Evolutionary conservation across 2,888 invertebrate species (phyloP).

Genomic region (Plagodis pulveraria): DNA sequence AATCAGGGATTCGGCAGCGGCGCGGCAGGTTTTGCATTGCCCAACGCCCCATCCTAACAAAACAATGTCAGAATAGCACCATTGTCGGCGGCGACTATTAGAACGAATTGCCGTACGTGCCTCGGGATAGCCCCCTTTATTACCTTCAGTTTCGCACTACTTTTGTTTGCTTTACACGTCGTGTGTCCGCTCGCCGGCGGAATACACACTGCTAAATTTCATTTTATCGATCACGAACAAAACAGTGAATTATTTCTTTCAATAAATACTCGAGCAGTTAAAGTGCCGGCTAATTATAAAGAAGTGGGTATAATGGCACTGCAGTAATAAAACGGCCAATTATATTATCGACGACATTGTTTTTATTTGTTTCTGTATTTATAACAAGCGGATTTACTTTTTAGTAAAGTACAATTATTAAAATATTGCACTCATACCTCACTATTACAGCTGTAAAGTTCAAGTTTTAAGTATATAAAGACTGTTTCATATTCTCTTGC

Average conservation of each 20-base stretch:
- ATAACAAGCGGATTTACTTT: conserved; percentile 21
- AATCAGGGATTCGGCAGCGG: conserved; percentile 46
- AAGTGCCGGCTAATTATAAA: conserved; percentile 50
- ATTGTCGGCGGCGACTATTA: conserved; percentile 76
- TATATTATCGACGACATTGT: conserved; percentile 49
- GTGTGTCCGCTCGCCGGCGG: conserved; percentile 51
- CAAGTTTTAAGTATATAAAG: background rate
- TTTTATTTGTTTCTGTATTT: conserved; percentile 42
- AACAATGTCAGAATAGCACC: conserved; percentile 68
- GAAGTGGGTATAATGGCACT: conserved; percentile 50
- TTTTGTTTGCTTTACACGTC: conserved; percentile 72
- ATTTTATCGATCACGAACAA: conserved; percentile 49
- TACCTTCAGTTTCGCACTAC: conserved; percentile 68
- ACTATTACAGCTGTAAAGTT: too few species aligned
- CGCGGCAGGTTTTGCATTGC: conserved; percentile 63
- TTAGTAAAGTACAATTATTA: conserved; percentile 6
- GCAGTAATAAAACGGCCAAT: conserved; percentile 53
- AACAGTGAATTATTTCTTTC: conserved; percentile 40
- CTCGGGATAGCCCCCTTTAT: conserved; percentile 65
- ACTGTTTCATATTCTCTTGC: background rate
- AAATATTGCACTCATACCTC: background rate
- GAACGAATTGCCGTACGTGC: conserved; percentile 79
- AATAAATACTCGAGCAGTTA: conserved; percentile 48
- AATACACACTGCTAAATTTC: conserved; percentile 53
- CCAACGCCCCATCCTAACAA: conserved; percentile 70